phyloP scores from a whole-genome alignment of 1,140 invertebrate genomes.

The Stegodyphus dumicola region DNA sequence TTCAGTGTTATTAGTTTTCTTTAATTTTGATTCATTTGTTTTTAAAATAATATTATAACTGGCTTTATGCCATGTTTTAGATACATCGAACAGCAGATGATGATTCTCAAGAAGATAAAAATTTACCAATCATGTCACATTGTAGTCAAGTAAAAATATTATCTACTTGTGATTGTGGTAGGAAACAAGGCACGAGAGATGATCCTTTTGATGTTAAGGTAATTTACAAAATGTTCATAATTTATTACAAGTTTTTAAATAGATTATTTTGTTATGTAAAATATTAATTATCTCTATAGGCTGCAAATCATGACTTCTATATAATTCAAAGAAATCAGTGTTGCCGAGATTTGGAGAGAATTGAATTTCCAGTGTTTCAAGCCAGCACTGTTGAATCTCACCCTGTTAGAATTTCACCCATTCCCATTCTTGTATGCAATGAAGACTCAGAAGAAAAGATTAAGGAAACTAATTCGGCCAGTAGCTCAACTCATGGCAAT shows the following conservation, averaged over 20 bases:
- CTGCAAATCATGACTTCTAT: slow-evolving; percentile 91
- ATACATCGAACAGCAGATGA: slow-evolving; percentile 60
- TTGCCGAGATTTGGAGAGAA: slow-evolving; percentile 76
- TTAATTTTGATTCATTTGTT: background rate
- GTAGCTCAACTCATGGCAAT: slow-evolving; percentile 37
- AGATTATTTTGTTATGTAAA: too few species aligned
- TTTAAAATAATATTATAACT: background rate
- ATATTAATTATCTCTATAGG: slow-evolving; percentile 62
- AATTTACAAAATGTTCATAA: background rate
- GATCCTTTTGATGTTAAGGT: slow-evolving; percentile 85
- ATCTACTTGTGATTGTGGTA: slow-evolving; percentile 91
- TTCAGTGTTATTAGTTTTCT: background rate
- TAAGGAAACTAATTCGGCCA: slow-evolving; percentile 13
- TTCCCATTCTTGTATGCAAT: slow-evolving; percentile 7
- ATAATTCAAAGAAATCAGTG: slow-evolving; percentile 79
- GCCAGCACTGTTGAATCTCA: slow-evolving; percentile 78
- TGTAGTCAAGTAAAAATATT: slow-evolving; percentile 84
- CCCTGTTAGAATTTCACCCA: slow-evolving; percentile 59
- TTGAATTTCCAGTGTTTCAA: slow-evolving; percentile 86
- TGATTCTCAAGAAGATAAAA: slow-evolving; percentile 54
- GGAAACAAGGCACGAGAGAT: slow-evolving; percentile 80
- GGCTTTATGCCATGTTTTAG: background rate
- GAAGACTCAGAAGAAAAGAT: slow-evolving; percentile 22
- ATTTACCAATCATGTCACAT: slow-evolving; percentile 65
- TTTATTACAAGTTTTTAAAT: too few species aligned